A percentile compares a stretch with the other conserved stretches of the same genome.
Evolutionary conservation across 2,113 vertebrate species (phyloP).

Genomic region (Triplophysa rosa): DNA sequence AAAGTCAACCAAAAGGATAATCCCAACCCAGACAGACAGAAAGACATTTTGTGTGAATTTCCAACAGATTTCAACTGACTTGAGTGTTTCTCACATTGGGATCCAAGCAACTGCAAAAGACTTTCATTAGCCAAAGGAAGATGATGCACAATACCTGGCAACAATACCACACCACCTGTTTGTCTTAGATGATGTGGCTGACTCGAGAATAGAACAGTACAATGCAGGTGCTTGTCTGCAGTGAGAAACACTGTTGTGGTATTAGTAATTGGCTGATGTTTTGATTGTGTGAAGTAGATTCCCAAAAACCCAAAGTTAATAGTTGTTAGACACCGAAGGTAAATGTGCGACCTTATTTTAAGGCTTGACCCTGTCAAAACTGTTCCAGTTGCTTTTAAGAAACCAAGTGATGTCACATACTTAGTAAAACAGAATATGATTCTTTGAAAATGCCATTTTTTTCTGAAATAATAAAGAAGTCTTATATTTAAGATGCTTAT

Average conservation of each 20-base stretch:
- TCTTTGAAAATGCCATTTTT: background rate
- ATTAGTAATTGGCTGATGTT: background rate
- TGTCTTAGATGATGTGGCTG: constrained; percentile 23
- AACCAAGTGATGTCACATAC: background rate
- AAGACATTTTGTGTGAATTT: background rate
- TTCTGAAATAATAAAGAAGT: too few species aligned
- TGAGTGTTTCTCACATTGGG: constrained; percentile 41
- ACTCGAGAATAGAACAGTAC: constrained; percentile 21
- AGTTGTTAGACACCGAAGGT: constrained; percentile 5
- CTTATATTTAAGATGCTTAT: too few species aligned
- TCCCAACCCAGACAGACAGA: constrained; percentile 10
- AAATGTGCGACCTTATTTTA: background rate
- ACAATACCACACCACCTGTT: constrained; percentile 52
- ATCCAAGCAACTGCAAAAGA: constrained; percentile 40
- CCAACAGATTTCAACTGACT: background rate
- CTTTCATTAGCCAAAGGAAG: constrained; percentile 38
- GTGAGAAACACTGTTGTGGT: constrained; percentile 40
- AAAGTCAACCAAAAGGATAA: constrained; percentile 1
- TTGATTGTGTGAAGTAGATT: background rate
- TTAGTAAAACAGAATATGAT: background rate
- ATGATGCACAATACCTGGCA: constrained; percentile 6
- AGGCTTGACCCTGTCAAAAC: constrained; percentile 16
- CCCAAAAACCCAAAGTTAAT: background rate
- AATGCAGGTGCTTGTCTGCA: constrained; percentile 33
- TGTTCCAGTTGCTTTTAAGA: background rate